Evolutionary conservation across 2,113 vertebrate species (phyloP), one percentile per base, ranked within the genome.

Genomic region (Myotis lucifugus): DNA sequence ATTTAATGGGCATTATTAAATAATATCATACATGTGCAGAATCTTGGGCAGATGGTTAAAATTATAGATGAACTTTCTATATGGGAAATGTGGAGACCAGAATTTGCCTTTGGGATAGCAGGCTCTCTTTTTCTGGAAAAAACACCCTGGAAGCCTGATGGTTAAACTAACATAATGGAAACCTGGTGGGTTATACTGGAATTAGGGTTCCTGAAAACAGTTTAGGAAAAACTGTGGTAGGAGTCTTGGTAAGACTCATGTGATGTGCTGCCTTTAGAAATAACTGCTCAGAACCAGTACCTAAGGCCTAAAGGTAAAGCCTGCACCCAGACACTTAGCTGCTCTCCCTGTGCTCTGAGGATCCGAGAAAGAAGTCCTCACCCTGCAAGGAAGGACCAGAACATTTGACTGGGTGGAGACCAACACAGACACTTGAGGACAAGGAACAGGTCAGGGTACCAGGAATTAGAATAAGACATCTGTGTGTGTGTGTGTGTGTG

Each of bases 11-110:
- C 23, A 2, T 40, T 37, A 48, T 92, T 89, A 50, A 96, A 79
- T 42, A 46, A 83, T 52, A 91, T 82, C 25, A 79, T 15, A 21
- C 2, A 13, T 25, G 83, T 78, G 70, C 25, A 54, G 21, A 93
- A 56, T 85, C 29, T 88, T 32, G 29, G 32, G 52, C 66, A 93
- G 96, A 93, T 25, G 48, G 66, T 86, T 85, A 86, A 59, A 94
- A 93, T 91, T 74, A 90, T 3, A 96, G 64, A 42, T 8, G 54
- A 50, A 90, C 56, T 93, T 72, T 61, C 17, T 66, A 17, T 81
- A 37, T 73, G 21, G 40, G 7, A 88, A 85, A n/a, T 54, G 21
- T 6, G 32, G 14, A 83, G 10, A n/a, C 8, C 34, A 82, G 27
- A 66, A 78, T 48, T 48, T 84, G 34, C 32, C 40, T 77, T 95